A percentile compares a stretch with the other conserved stretches of the same genome.
Conservation (phyloP, 2,113 vertebrate genomes). For the Paralichthys olivaceus region DNA sequence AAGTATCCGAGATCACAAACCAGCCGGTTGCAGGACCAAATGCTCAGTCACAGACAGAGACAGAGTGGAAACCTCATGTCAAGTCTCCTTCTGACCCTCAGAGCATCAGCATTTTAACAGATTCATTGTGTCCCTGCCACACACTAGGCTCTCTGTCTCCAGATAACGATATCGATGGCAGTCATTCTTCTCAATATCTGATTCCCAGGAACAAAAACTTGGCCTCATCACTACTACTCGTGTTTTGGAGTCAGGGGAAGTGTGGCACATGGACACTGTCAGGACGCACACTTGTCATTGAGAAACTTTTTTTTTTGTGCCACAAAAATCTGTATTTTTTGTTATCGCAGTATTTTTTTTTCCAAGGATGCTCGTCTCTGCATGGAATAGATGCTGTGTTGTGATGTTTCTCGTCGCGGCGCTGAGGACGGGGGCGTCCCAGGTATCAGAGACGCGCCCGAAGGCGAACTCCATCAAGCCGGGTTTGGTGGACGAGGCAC, state of each 20-base stretch:
- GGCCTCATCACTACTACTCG: slow-evolving; percentile 6
- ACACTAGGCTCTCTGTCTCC: slow-evolving; percentile 36
- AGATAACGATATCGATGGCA: slow-evolving; percentile 48
- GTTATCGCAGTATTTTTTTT: slow-evolving; percentile 23
- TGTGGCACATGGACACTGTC: slow-evolving; percentile 62
- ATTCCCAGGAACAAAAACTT: slow-evolving; percentile 46
- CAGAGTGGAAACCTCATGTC: slow-evolving; percentile 56
- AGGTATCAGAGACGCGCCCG: slow-evolving; percentile 84
- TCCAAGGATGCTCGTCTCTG: slow-evolving; percentile 83
- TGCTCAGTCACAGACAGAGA: slow-evolving; percentile 64
- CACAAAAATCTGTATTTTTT: not conserved
- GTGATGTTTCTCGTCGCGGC: slow-evolving; percentile 88
- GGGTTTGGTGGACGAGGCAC: slow-evolving; percentile 84
- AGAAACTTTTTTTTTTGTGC: slow-evolving; percentile 24
- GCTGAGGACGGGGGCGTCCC: slow-evolving; percentile 88
- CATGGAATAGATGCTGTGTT: slow-evolving; percentile 87
- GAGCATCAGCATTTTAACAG: slow-evolving; percentile 48
- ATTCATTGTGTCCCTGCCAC: slow-evolving; percentile 9
- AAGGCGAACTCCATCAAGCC: slow-evolving; percentile 97
- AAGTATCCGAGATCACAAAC: slow-evolving; percentile 79
- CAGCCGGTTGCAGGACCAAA: slow-evolving; percentile 65
- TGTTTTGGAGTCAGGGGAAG: slow-evolving; percentile 17
- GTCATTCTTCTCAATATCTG: slow-evolving; percentile 34
- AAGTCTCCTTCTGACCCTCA: slow-evolving; percentile 39
- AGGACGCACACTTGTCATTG: slow-evolving; percentile 42